Percentiles rank a stretch among this genome's conserved stretches.
Evolutionary conservation across 2,797 vertebrate genomes (phyloP).

Genomic region (Poeciliopsis paucimaculata): DNA sequence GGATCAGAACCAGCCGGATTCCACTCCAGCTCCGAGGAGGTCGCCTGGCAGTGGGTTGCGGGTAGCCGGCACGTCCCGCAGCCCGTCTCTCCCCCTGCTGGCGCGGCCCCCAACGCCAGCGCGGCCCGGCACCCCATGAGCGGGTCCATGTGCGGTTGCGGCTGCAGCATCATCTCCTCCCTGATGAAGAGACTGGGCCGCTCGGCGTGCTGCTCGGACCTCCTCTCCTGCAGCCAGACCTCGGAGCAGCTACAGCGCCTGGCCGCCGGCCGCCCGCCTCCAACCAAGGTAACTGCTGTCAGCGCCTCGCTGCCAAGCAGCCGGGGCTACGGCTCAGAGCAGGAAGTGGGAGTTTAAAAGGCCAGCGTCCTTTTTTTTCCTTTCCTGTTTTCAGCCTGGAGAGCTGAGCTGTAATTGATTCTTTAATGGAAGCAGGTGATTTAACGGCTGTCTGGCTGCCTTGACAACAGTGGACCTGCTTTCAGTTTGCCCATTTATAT

Average conservation of each 20-base stretch:
- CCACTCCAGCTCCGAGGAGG: conserved; percentile 40
- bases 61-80: conserved; percentile 41
- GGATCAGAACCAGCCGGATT: conserved; percentile 75
- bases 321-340: conserved; percentile 9
- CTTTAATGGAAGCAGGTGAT: conserved; percentile 94
- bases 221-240: conserved; percentile 93
- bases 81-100: conserved; percentile 10
- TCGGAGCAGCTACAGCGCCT: conserved; percentile 95
- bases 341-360: conserved; percentile 22
- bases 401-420: conserved; percentile 93
- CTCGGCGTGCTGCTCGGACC: conserved; percentile 95
- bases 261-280: conserved; percentile 89
- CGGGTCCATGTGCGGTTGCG: conserved; percentile 98
- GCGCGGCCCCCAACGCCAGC: conserved; percentile 42
- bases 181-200: conserved; percentile 99
- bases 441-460: conserved; percentile 86
- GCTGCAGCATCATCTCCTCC: conserved; percentile 97
- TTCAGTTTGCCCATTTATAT: conserved; percentile 81
- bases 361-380: conserved; percentile 15
- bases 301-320: conserved; percentile 7
- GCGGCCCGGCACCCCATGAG: conserved; percentile 84
- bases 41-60: conserved; percentile 35
- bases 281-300: conserved; percentile 88
- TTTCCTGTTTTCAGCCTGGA: conserved; percentile 83
- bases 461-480: conserved; percentile 89